These are phyloP conservation scores for Temnothorax nylanderi DNA, from an alignment of 1,140 invertebrate genomes.

Conservation along the genomic window DNA sequence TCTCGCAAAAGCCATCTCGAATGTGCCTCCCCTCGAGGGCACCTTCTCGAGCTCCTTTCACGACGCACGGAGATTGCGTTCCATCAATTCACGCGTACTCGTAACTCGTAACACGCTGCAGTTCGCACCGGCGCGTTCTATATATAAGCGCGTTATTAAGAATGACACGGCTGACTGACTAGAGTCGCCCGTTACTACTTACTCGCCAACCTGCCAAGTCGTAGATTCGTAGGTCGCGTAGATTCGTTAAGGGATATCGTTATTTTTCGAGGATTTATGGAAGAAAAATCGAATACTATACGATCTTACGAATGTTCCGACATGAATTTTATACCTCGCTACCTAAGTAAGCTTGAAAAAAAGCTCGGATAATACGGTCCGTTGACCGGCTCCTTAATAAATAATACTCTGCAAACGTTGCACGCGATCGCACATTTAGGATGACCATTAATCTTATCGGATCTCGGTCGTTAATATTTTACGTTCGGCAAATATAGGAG, in stretches of 20 bases:
- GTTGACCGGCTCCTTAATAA: conserved; percentile 11
- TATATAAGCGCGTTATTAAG: conserved; percentile 16
- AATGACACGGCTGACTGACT: conserved; percentile 35
- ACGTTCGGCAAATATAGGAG: conserved; percentile 16
- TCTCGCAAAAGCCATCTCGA: neutral
- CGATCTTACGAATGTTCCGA: neutral
- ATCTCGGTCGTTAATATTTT: conserved; percentile 37
- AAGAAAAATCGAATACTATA: neutral
- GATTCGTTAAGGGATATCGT: conserved; percentile 24
- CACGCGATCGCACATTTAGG: conserved; percentile 39
- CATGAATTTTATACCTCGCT: neutral
- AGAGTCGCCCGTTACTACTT: conserved; percentile 17
- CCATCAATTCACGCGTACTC: conserved; percentile 9
- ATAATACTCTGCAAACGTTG: conserved; percentile 36
- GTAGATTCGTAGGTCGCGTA: neutral
- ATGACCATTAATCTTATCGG: conserved; percentile 31
- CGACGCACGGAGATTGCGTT: conserved; percentile 19
- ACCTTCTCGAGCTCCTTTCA: conserved; percentile 21
- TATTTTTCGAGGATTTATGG: neutral
- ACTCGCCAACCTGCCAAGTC: neutral
- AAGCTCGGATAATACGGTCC: conserved; percentile 9
- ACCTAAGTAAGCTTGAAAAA: conserved; percentile 1
- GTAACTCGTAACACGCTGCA: neutral
- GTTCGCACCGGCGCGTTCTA: neutral
- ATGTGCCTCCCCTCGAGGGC: neutral